phyloP scores from a whole-genome alignment of 2,113 vertebrate species.

The Chloebia gouldiae region DNA sequence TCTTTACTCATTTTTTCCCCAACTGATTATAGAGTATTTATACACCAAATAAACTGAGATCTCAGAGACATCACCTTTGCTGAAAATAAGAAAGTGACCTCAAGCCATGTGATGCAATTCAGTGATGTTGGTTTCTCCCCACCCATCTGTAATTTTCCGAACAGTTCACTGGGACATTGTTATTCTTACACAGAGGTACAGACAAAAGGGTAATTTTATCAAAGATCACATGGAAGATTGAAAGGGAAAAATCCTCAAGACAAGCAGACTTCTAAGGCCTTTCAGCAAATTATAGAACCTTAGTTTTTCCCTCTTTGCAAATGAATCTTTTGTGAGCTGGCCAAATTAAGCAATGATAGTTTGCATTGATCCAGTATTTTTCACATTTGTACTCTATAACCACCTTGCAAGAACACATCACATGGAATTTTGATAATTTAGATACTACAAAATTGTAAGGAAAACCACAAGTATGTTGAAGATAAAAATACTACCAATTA shows the following conservation, averaged over 20 bases:
- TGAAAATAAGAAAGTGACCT: neutral
- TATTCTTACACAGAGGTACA: neutral
- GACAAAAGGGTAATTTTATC: neutral
- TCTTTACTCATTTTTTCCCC: neutral
- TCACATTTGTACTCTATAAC: neutral
- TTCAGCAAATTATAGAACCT: neutral
- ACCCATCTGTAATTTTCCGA: neutral
- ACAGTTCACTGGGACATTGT: neutral
- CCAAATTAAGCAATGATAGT: neutral
- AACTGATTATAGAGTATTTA: neutral
- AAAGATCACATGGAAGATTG: neutral
- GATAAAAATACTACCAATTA: neutral
- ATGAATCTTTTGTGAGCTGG: neutral
- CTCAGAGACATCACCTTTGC: neutral
- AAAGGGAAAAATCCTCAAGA: neutral
- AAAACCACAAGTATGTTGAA: neutral
- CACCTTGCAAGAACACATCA: neutral
- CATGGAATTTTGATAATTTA: accelerated
- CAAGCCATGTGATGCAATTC: neutral
- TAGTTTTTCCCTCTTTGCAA: neutral
- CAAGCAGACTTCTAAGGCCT: neutral
- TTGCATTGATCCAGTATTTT: neutral
- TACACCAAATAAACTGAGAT: neutral
- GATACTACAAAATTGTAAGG: neutral
- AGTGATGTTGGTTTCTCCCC: neutral